Evolutionary conservation across 2,797 vertebrate genomes (phyloP), one percentile per base, ranked within the genome.

Genomic region (Enteromius fasciolatus): DNA sequence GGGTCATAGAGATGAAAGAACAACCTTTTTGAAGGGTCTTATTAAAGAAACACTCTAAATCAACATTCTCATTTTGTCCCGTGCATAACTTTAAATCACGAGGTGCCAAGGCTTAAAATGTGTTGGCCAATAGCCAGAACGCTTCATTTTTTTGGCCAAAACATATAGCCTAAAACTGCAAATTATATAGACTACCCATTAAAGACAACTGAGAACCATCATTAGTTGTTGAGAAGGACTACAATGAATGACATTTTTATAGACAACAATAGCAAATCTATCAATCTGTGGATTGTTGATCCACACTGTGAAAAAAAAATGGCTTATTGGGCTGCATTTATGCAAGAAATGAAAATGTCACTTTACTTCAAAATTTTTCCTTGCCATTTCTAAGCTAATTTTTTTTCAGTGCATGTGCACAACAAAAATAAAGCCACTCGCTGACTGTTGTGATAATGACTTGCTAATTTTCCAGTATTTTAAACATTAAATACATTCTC

Each of bases 1-100:
- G 57, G 74, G 67, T 72, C 79, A 72, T 14, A 63, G 41, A 77
- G 41, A 85, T 87, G 61, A 83, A 85, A 87, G 74, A n/a, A 46
- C 33, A 25, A 72, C 28, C 64, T 20, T 77, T 59, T 44, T 67
- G 67, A 50, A 39, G 18, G 75, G 28, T 72, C 46, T 80, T 76
- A 80, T 84, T 83, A 77, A 80, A 80, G 83, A 84, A 84, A 83
- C 67, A 36, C 25, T 75, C 61, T 74, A 74, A 82, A 82, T 82
- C 44, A 81, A 64, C 70, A 84, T 75, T 41, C 28, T 57, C 9
- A 50, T 78, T 52, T 54, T 18, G 31, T 68, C 54, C 31, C 25
- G n/a, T 72, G 76, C 76, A 83, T 48, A 80, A 76, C 54, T 66
- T 78, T 68, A 76, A 66, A 74, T 86, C 83, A 82, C 66, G 59